Percentiles rank a stretch among this genome's conserved stretches.
phyloP scores from a whole-genome alignment of 2,113 vertebrate species.

The Dasyprocta punctata region DNA sequence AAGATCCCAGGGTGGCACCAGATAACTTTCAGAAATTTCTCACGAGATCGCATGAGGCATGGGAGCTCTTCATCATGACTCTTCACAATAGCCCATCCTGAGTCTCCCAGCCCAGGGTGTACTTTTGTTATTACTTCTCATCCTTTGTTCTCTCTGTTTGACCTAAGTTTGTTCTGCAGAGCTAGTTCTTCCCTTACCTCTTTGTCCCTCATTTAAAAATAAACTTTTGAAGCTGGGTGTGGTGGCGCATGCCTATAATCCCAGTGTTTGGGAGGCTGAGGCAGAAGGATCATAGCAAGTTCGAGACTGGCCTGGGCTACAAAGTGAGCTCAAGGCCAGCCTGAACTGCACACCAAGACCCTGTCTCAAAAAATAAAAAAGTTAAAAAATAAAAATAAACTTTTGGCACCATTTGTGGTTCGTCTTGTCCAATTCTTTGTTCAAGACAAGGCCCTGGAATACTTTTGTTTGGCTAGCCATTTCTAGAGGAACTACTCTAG shows the following conservation, averaged over 20 bases:
- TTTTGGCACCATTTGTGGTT: neutral
- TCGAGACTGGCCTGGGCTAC: no score
- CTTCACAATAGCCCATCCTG: neutral
- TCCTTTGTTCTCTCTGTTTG: neutral
- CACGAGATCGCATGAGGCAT: neutral
- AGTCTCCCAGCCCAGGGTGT: neutral
- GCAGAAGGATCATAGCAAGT: no score
- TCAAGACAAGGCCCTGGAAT: neutral
- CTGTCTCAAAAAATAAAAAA: no score
- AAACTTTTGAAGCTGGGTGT: no score
- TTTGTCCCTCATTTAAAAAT: neutral
- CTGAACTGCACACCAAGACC: no score
- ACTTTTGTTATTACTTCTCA: neutral
- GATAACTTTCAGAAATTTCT: neutral
- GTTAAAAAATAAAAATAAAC: no score
- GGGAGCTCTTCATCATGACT: neutral
- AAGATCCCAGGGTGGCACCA: neutral
- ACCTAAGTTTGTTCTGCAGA: neutral
- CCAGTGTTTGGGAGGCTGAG: no score
- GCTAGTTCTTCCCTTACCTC: neutral
- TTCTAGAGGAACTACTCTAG: neutral
- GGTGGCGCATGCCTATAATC: no score
- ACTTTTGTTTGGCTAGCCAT: neutral
- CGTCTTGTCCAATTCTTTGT: neutral
- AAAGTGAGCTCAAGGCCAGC: no score